Percentiles rank a stretch among this genome's conserved stretches.
Evolutionary conservation across 2,113 vertebrate genomes (phyloP).

Genomic region (Ctenodactylus gundi): DNA sequence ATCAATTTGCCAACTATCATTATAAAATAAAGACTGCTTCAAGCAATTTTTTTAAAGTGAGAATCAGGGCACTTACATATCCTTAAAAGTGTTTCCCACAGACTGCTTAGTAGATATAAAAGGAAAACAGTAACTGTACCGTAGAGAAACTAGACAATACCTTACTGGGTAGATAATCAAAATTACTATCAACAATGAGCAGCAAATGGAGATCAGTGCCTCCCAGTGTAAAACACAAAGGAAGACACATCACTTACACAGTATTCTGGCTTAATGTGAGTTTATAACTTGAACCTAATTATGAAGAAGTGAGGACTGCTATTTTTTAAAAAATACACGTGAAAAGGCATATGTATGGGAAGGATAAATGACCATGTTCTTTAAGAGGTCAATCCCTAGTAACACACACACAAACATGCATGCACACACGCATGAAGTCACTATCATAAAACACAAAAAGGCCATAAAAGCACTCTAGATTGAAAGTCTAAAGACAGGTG

Average conservation of each 20-base stretch:
- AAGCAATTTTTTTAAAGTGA: background rate
- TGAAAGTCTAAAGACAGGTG: background rate
- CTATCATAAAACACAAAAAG: background rate
- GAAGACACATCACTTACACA: background rate
- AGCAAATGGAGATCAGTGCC: background rate
- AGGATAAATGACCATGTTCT: background rate
- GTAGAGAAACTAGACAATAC: background rate
- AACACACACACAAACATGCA: too few species aligned
- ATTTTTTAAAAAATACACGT: background rate
- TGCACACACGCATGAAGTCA: too few species aligned
- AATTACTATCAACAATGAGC: background rate
- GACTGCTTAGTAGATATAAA: background rate
- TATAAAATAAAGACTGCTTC: background rate
- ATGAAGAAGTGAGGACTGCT: background rate
- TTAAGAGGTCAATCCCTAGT: too few species aligned
- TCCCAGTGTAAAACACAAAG: background rate
- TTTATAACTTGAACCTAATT: background rate
- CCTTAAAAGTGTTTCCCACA: background rate
- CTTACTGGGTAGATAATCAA: background rate
- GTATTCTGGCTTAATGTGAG: background rate
- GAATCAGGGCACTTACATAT: background rate
- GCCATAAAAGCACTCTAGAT: background rate
- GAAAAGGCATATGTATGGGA: too few species aligned
- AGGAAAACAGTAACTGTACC: background rate
- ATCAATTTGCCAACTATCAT: background rate